phyloP scores from a whole-genome alignment of 1,140 invertebrate genomes.

The Pogonomyrmex barbatus region DNA sequence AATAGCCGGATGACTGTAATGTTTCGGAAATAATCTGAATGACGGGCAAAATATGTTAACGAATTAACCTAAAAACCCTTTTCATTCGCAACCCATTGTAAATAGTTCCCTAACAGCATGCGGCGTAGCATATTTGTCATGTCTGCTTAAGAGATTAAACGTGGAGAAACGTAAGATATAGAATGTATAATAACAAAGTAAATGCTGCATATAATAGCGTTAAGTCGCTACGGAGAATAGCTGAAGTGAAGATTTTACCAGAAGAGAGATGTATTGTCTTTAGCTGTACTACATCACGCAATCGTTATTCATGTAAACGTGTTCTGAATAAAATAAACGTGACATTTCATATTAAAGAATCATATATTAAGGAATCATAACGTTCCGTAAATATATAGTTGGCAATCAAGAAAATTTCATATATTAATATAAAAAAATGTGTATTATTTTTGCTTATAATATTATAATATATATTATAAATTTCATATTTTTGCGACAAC shows the following conservation, averaged over 20 bases:
- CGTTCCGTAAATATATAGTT: background rate
- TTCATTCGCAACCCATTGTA: slow-evolving; percentile 33
- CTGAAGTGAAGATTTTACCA: slow-evolving; percentile 50
- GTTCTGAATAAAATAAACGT: slow-evolving; percentile 32
- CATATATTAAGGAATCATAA: background rate
- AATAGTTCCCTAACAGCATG: slow-evolving; percentile 16
- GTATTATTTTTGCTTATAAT: background rate
- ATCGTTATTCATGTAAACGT: slow-evolving; percentile 34
- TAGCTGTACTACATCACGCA: slow-evolving; percentile 16
- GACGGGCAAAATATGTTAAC: background rate
- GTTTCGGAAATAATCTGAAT: slow-evolving; percentile 13
- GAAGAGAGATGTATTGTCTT: slow-evolving; percentile 51
- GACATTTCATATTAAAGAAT: slow-evolving; percentile 36
- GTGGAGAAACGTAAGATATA: slow-evolving; percentile 32
- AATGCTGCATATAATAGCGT: slow-evolving; percentile 44
- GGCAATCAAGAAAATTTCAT: background rate
- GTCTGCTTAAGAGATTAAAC: slow-evolving; percentile 50
- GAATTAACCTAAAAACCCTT: slow-evolving; percentile 48
- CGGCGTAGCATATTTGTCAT: slow-evolving; percentile 29
- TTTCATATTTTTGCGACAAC: background rate
- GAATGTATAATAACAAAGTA: slow-evolving; percentile 56
- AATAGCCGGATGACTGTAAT: background rate
- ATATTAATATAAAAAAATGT: background rate
- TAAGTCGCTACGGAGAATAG: slow-evolving; percentile 48
- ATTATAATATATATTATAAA: background rate